Conservation (phyloP, 92 coral and sea anemone genomes). For the Porites divaricata region DNA sequence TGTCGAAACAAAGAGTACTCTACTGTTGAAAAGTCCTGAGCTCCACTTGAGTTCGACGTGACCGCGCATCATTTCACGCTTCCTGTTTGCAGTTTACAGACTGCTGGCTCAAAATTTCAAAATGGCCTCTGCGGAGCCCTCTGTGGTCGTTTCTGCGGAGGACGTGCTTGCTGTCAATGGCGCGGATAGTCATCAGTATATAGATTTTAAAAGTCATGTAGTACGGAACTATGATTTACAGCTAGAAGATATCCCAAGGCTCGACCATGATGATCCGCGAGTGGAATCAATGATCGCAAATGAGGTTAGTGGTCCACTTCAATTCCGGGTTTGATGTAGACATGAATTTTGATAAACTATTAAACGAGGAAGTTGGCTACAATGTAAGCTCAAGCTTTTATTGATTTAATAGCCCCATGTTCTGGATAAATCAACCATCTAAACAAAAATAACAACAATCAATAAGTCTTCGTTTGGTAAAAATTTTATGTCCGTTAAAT, state of each 20-base stretch:
- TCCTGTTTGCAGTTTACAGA: background rate
- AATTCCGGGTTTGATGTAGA: background rate
- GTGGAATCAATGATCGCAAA: conserved; percentile 73
- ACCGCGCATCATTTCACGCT: background rate
- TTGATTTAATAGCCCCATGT: no score
- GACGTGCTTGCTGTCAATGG: background rate
- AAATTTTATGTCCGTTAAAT: no score
- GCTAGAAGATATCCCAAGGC: conserved; percentile 60
- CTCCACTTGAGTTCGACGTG: background rate
- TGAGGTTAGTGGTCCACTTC: conserved; percentile 52
- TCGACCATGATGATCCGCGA: conserved; percentile 75
- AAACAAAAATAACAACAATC: no score
- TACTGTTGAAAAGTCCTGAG: conserved; percentile 12
- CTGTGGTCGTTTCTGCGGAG: no score
- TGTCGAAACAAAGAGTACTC: background rate
- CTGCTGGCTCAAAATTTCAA: conserved; percentile 15
- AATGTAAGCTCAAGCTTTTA: no score
- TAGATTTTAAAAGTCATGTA: conserved; percentile 75
- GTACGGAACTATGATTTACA: conserved; percentile 67
- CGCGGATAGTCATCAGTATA: conserved; percentile 18
- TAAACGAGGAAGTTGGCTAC: no score
- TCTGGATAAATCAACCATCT: no score
- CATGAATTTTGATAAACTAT: no score
- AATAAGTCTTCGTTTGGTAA: no score
- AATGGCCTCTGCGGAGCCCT: conserved; percentile 38